A percentile compares a stretch with the other conserved stretches of the same genome.
Evolutionary conservation across 1,140 invertebrate species (phyloP).

Genomic region (Prorops nasuta): DNA sequence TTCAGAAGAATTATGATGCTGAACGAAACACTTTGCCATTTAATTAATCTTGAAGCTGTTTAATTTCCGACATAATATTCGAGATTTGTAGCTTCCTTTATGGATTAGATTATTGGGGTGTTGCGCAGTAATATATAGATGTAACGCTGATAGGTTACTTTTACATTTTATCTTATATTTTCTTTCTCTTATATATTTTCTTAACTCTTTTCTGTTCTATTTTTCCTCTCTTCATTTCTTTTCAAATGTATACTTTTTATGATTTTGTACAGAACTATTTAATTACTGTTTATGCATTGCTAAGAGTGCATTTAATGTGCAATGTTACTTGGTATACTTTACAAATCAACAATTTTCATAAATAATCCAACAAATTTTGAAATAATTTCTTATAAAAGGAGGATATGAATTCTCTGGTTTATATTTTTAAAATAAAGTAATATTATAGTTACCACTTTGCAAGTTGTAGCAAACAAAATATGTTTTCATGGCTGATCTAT

Average conservation of each 20-base stretch:
- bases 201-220: too few relatives aligned
- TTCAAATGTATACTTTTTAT: too few relatives aligned
- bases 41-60: slow-evolving; percentile 14
- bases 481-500: slow-evolving; percentile 20
- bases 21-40: neutral
- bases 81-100: slow-evolving; percentile 5
- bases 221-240: too few relatives aligned
- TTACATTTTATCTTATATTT: neutral
- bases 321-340: neutral
- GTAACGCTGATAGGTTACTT: slow-evolving; percentile 3
- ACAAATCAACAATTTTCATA: neutral
- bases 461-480: slow-evolving; percentile 5
- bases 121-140: slow-evolving; percentile 10
- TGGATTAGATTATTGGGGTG: slow-evolving; percentile 3
- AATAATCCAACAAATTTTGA: slow-evolving; percentile 2
- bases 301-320: too few relatives aligned
- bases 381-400: too few relatives aligned
- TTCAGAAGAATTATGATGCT: slow-evolving; percentile 8
- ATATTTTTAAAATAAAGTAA: neutral
- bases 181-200: too few relatives aligned
- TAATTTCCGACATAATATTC: slow-evolving; percentile 16
- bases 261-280: too few relatives aligned
- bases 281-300: too few relatives aligned
- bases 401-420: neutral
- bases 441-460: neutral